A percentile compares a stretch with the other conserved stretches of the same genome.
Evolutionary conservation across 2,113 vertebrate genomes (phyloP).

Genomic region (Hemibagrus wyckioides): DNA sequence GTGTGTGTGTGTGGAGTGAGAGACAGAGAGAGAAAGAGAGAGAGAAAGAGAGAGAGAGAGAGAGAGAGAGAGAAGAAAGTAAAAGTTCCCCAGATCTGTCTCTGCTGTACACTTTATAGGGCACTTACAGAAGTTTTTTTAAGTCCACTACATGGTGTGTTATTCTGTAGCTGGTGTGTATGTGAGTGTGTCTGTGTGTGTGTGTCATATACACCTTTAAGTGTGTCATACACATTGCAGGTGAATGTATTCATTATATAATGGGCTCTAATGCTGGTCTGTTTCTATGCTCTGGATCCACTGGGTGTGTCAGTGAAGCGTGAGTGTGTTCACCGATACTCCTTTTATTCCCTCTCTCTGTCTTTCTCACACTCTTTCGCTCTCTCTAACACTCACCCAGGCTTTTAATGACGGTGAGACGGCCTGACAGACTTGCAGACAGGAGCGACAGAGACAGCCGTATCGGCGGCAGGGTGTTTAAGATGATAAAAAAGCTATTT

Average conservation of each 20-base stretch:
- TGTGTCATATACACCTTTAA: not conserved
- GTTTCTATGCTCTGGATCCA: slow-evolving; percentile 15
- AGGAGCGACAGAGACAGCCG: slow-evolving; percentile 23
- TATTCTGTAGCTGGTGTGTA: not conserved
- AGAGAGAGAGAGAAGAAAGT: not conserved
- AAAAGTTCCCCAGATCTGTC: not conserved
- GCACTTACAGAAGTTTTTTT: not conserved
- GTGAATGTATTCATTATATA: slow-evolving; percentile 20
- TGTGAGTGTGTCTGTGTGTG: slow-evolving; percentile 7
- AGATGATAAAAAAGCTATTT: slow-evolving; percentile 32
- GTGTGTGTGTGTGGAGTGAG: not conserved
- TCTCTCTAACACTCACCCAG: slow-evolving; percentile 19
- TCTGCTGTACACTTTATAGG: not conserved
- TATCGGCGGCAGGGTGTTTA: slow-evolving; percentile 25
- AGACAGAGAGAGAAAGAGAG: not conserved
- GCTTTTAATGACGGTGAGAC: slow-evolving; percentile 34
- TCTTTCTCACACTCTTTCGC: not conserved
- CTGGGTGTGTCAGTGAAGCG: not conserved
- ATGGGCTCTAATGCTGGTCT: slow-evolving; percentile 3
- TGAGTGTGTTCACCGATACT: not conserved
- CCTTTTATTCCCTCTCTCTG: not conserved
- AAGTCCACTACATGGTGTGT: not conserved
- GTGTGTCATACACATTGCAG: slow-evolving; percentile 24
- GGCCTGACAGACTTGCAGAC: slow-evolving; percentile 29
- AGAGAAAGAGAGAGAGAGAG: not conserved